Evolutionary conservation across 2,888 invertebrate genomes (phyloP).

Genomic region (Limnephilus marmoratus): DNA sequence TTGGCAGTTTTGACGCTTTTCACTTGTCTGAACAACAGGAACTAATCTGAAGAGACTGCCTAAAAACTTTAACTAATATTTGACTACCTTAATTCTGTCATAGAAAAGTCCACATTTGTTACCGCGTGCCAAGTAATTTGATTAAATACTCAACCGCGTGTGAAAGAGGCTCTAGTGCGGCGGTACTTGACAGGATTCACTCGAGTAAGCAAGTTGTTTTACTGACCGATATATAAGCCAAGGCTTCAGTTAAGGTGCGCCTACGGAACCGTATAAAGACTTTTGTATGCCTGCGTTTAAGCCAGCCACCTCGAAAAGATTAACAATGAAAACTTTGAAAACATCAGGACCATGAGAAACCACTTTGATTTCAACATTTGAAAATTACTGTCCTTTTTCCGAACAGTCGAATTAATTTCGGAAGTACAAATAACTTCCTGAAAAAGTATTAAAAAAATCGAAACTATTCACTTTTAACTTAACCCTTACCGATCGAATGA

Average conservation of each 20-base stretch:
- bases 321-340: background rate
- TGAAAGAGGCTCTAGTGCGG: slow-evolving; percentile 18
- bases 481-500: background rate
- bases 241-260: slow-evolving; percentile 50
- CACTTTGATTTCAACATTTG: background rate
- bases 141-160: slow-evolving; percentile 29
- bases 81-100: background rate
- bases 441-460: background rate
- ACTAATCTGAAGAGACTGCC: background rate
- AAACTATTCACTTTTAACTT: background rate
- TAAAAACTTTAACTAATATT: background rate
- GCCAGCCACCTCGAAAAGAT: slow-evolving; percentile 4
- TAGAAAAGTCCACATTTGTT: slow-evolving; percentile 11
- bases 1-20: background rate
- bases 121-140: slow-evolving; percentile 27
- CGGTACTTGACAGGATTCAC: slow-evolving; percentile 49
- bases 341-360: background rate
- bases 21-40: background rate
- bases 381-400: background rate
- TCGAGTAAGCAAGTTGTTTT: slow-evolving; percentile 44
- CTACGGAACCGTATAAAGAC: slow-evolving; percentile 12
- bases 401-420: background rate
- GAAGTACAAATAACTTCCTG: background rate
- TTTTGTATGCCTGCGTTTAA: background rate
- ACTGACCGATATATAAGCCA: slow-evolving; percentile 45